These are phyloP conservation scores for Argyrosomus japonicus DNA, from an alignment of 2,113 vertebrate genomes.

Conservation along the genomic window DNA sequence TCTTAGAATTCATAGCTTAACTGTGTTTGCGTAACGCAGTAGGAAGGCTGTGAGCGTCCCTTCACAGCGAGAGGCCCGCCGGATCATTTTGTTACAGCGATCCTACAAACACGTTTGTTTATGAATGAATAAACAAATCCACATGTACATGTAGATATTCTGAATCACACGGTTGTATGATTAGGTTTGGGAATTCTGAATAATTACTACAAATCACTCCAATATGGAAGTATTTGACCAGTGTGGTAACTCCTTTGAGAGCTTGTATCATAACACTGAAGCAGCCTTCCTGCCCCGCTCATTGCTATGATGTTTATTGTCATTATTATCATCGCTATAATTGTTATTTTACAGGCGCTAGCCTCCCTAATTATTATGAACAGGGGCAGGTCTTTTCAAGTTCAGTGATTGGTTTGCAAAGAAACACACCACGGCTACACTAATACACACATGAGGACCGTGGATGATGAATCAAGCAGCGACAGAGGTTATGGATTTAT, in stretches of 20 bases:
- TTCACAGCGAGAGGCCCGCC: constrained; percentile 13
- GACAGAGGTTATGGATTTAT: constrained; percentile 19
- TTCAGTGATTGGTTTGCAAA: constrained; percentile 32
- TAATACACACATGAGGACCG: neutral
- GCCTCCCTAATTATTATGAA: constrained; percentile 33
- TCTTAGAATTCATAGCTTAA: neutral
- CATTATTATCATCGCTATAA: constrained; percentile 21
- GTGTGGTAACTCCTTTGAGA: neutral
- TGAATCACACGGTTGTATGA: neutral
- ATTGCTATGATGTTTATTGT: constrained; percentile 20
- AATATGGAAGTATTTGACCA: neutral
- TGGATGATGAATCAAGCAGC: neutral
- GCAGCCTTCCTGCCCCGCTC: neutral
- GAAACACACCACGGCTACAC: neutral
- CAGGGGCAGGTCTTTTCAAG: constrained; percentile 19
- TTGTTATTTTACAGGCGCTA: constrained; percentile 26
- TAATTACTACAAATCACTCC: neutral
- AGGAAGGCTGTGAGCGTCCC: constrained; percentile 20
- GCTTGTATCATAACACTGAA: neutral
- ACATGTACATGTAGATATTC: neutral
- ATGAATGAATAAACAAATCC: neutral
- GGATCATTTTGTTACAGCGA: constrained; percentile 16
- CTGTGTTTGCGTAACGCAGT: constrained; percentile 28
- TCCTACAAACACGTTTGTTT: constrained; percentile 42
- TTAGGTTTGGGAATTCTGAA: neutral